Evolutionary conservation across 2,113 vertebrate species (phyloP).

Genomic region (Steatornis caripensis): DNA sequence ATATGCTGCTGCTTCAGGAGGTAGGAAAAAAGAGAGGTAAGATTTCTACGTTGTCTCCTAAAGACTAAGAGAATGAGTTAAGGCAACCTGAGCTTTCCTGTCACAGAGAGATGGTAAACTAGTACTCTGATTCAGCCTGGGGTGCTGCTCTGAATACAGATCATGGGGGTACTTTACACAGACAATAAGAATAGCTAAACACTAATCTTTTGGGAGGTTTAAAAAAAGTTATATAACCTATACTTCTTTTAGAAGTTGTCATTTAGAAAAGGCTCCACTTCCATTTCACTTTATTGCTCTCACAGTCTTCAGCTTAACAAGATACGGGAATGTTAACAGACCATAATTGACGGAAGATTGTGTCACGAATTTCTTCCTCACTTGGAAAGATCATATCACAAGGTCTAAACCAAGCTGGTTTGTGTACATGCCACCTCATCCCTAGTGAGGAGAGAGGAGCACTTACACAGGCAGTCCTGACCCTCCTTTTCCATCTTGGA

Average conservation of each 20-base stretch:
- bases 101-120: not conserved
- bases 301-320: not conserved
- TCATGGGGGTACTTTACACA: not conserved
- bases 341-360: not conserved
- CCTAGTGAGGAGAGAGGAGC: not conserved
- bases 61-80: not conserved
- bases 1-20: slow-evolving; percentile 74
- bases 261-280: not conserved
- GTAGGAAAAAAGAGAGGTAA: slow-evolving; percentile 73
- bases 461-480: not conserved
- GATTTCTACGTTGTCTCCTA: not conserved
- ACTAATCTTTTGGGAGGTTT: not conserved
- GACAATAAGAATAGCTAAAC: not conserved
- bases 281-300: not conserved
- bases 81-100: not conserved
- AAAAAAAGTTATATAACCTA: not conserved
- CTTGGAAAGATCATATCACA: not conserved
- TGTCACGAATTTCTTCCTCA: not conserved
- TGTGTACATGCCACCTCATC: not conserved
- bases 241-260: not conserved
- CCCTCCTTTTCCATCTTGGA: not conserved
- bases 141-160: not conserved
- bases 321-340: not conserved
- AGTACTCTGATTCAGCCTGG: not conserved
- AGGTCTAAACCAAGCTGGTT: not conserved